Evolutionary conservation across 2,113 vertebrate species (phyloP).

Genomic region (Falcunculus frontatus): DNA sequence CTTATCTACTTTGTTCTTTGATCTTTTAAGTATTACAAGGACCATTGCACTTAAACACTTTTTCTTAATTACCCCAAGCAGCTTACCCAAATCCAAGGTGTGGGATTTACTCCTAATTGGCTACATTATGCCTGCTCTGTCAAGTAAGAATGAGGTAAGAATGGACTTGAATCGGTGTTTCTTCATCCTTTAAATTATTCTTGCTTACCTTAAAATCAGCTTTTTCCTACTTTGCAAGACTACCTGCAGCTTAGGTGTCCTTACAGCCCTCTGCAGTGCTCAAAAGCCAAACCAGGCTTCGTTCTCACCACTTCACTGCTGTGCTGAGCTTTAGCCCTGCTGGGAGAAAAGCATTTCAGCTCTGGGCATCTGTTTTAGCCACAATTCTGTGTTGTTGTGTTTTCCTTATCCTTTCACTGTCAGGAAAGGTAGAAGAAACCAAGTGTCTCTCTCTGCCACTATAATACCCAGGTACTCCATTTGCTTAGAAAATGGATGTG

Average conservation of each 20-base stretch:
- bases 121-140: not conserved
- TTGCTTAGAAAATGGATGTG: not conserved
- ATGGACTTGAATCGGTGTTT: not conserved
- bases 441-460: not conserved
- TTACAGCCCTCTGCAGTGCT: not conserved
- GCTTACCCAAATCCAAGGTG: not conserved
- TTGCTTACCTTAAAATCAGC: not conserved
- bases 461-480: not conserved
- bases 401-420: not conserved
- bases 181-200: not conserved
- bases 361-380: not conserved
- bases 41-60: not conserved
- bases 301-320: not conserved
- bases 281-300: not conserved
- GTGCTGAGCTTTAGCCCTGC: not conserved
- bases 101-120: not conserved
- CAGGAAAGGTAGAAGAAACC: not conserved
- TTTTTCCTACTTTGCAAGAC: not conserved
- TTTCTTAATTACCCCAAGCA: not conserved
- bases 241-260: not conserved
- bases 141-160: not conserved
- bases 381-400: not conserved
- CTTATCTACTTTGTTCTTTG: not conserved
- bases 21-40: conserved; percentile 10
- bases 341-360: not conserved